Conservation (phyloP, 2,113 vertebrate species). For the Puma concolor region DNA sequence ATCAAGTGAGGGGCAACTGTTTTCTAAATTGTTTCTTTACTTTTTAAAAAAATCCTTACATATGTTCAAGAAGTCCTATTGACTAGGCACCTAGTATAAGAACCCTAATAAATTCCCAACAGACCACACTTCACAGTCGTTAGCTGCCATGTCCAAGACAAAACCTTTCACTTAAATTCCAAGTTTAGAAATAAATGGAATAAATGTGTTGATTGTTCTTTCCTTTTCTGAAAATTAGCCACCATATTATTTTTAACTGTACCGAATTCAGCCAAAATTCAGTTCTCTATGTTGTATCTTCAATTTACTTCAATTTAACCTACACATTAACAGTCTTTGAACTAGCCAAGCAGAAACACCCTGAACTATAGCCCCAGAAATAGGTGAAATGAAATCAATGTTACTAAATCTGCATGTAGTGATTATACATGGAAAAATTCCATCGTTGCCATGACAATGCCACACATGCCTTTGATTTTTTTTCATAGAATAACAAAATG, state of each 20-base stretch:
- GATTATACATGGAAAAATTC: conserved; percentile 61
- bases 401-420: conserved; percentile 63
- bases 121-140: neutral
- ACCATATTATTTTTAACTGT: neutral
- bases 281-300: conserved; percentile 1
- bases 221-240: neutral
- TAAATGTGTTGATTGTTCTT: neutral
- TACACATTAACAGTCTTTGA: conserved; percentile 33
- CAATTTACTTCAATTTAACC: conserved; percentile 43
- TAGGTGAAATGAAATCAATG: conserved; percentile 55
- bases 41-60: neutral
- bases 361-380: conserved; percentile 39
- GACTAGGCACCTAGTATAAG: neutral
- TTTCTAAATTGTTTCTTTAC: neutral
- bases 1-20: neutral
- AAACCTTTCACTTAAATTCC: neutral
- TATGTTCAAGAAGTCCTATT: neutral
- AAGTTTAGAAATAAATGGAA: neutral
- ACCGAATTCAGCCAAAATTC: neutral
- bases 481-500: conserved; percentile 67
- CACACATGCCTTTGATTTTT: conserved; percentile 45
- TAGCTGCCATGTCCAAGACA: neutral
- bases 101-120: neutral
- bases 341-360: conserved; percentile 48
- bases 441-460: conserved; percentile 78